phyloP scores from a whole-genome alignment of 1,140 invertebrate genomes.

The Frieseomelitta varia region DNA sequence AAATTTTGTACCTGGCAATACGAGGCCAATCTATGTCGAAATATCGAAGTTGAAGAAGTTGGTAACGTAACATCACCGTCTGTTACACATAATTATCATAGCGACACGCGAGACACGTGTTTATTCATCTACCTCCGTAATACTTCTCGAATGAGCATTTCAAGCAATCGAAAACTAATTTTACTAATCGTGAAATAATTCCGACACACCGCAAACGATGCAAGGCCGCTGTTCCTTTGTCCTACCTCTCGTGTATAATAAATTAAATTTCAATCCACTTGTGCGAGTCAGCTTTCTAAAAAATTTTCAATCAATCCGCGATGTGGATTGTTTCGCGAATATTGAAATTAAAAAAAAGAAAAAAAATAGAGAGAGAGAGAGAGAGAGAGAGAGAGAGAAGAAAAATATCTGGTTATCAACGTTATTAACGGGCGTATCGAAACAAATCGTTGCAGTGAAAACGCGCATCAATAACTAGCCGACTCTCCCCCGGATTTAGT shows the following conservation, averaged over 20 bases:
- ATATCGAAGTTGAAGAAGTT: too few relatives aligned
- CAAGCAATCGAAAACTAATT: too few relatives aligned
- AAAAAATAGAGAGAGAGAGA: not conserved
- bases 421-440: conserved; percentile 7
- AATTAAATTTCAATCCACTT: not conserved
- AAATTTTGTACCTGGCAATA: too few relatives aligned
- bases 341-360: not conserved
- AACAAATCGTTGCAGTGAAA: conserved; percentile 43
- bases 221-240: not conserved
- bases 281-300: not conserved
- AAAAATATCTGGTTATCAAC: not conserved
- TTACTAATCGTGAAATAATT: not conserved
- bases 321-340: not conserved
- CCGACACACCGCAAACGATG: not conserved
- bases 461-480: conserved; percentile 44
- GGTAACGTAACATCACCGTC: too few relatives aligned
- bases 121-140: too few relatives aligned
- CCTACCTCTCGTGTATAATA: not conserved
- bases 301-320: not conserved
- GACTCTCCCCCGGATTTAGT: conserved; percentile 47
- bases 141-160: too few relatives aligned
- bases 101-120: too few relatives aligned
- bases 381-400: not conserved
- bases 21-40: too few relatives aligned
- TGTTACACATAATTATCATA: too few relatives aligned